Evolutionary conservation across 1,140 invertebrate genomes (phyloP).

Genomic region (Drosophila burlai): DNA sequence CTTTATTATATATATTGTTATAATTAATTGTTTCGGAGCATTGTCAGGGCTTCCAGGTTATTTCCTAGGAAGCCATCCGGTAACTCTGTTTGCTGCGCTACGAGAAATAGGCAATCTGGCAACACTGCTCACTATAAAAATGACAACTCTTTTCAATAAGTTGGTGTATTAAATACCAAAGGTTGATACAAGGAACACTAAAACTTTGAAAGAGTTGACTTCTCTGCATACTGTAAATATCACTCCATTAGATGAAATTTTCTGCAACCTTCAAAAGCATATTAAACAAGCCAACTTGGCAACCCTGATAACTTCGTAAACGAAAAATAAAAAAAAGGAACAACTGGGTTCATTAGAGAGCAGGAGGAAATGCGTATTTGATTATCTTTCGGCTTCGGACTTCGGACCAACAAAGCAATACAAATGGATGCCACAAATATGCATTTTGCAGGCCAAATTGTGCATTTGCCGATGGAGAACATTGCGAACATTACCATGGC

Average conservation of each 20-base stretch:
- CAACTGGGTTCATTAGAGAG: slow-evolving; percentile 33
- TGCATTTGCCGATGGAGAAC: slow-evolving; percentile 38
- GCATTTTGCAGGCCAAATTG: slow-evolving; percentile 48
- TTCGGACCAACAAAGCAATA: slow-evolving; percentile 44
- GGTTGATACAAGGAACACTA: background rate
- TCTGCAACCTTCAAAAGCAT: background rate
- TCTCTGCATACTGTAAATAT: background rate
- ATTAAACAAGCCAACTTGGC: background rate
- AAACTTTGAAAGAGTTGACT: background rate
- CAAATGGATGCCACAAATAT: slow-evolving; percentile 53
- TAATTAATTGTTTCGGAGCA: background rate
- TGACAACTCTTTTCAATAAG: too few species aligned
- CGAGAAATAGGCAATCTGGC: background rate
- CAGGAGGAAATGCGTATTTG: slow-evolving; percentile 43
- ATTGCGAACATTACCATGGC: background rate
- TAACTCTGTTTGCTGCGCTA: background rate
- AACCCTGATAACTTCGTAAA: slow-evolving; percentile 3
- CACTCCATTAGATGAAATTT: background rate
- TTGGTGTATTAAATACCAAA: too few species aligned
- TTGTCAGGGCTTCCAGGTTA: background rate
- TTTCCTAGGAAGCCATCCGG: background rate
- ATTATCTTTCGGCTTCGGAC: slow-evolving; percentile 47
- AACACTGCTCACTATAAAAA: background rate
- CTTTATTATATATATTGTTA: background rate
- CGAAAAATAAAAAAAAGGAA: background rate